These are phyloP conservation scores for Antheraea mylitta DNA, from an alignment of 1,140 invertebrate genomes.

Conservation along the genomic window DNA sequence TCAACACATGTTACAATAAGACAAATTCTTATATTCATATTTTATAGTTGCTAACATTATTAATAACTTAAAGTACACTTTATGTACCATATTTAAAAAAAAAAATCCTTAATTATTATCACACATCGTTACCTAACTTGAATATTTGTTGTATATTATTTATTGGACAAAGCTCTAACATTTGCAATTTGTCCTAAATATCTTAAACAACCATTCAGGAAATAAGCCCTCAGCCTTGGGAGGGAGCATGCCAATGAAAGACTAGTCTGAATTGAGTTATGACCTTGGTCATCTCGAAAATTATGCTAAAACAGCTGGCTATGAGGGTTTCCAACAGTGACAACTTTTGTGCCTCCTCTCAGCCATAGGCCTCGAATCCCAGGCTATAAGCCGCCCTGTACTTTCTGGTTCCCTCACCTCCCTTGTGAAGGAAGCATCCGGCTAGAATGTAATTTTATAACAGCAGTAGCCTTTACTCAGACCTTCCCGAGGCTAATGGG, in stretches of 20 bases:
- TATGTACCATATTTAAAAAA: no score
- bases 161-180: no score
- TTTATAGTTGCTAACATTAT: no score
- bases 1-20: no score
- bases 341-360: conserved; percentile 46
- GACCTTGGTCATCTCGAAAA: conserved; percentile 73
- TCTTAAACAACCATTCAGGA: neutral
- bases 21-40: no score
- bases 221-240: conserved; percentile 60
- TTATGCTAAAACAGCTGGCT: conserved; percentile 76
- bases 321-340: conserved; percentile 72
- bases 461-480: conserved; percentile 73
- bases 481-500: conserved; percentile 74
- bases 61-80: no score
- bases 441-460: conserved; percentile 64
- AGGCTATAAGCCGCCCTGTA: conserved; percentile 42
- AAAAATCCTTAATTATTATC: no score
- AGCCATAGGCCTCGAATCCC: conserved; percentile 48
- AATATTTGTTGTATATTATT: no score
- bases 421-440: conserved; percentile 68
- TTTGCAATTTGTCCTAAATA: no score
- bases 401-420: conserved; percentile 77
- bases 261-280: conserved; percentile 80
- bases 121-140: no score
- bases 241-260: conserved; percentile 74